Base-by-base conservation (phyloP, 1,140 invertebrate species). In the Tigriopus japonicus region DNA sequence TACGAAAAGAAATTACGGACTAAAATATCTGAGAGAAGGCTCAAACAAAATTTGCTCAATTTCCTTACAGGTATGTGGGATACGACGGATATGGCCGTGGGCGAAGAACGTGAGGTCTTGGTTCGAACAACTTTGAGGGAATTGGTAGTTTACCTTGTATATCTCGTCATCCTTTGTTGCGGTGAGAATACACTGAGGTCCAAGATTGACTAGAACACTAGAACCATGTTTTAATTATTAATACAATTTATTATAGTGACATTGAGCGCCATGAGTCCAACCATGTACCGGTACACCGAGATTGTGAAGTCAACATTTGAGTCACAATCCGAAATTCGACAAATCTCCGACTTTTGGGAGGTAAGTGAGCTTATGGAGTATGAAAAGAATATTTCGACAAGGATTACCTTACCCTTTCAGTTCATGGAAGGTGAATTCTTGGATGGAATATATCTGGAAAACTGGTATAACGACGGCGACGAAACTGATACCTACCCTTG, bases 221-320 rank as follows among this genome's bases (percentile, higher is more conserved):
- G n/a, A n/a, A n/a, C 59, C 43, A 23, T 59, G 17, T 24, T 49
- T 52, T 5, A 51, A 49, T 62, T 42, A 35, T 45, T 61, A 59
- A 35, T 19, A 60, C 40, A 21, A 49, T 64, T 52, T 9, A 40
- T 67, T 68, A 35, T 65, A 80, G 79, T 80, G 52, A 76, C 77
- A 7, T 80, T 80, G 68, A 75, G 75, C 51, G 78, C 78, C 74
- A 78, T 76, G 35, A 77, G 71, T 55, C 70, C 74, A 0, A 76
- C 74, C 35, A 78, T 77, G 71, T 81, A 75, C 66, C 80, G 79
- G 70, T 78, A 75, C 67, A 79, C 78, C 12, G 79, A 78, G 64
- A 76, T 78, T 0, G 72, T 81, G 28, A 74, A 65, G 56, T 72
- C 77, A 42, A 68, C 79, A 9, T 81, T 81, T 65, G 62, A 78